These are phyloP conservation scores for Tortricodes alternella DNA, from an alignment of 2,888 invertebrate species.

Conservation along the genomic window DNA sequence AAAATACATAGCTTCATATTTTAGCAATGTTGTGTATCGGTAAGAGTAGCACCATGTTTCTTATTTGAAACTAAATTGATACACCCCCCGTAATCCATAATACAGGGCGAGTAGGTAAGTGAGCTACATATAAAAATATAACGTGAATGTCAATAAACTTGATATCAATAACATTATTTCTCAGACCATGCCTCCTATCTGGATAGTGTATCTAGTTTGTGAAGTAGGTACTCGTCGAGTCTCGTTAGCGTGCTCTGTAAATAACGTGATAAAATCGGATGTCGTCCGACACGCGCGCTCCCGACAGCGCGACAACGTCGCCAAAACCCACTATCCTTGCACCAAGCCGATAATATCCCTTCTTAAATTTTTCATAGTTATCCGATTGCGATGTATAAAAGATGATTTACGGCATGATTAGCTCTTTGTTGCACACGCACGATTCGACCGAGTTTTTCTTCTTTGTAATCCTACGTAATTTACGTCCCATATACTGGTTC, in stretches of 20 bases:
- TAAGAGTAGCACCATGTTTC: too few relatives aligned
- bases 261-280: slow-evolving; percentile 62
- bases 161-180: slow-evolving; percentile 37
- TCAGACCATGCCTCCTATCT: slow-evolving; percentile 42
- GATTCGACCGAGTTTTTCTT: slow-evolving; percentile 33
- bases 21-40: too few relatives aligned
- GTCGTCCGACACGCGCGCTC: slow-evolving; percentile 42
- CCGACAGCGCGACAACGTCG: slow-evolving; percentile 14
- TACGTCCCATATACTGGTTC: slow-evolving; percentile 37
- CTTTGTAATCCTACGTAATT: slow-evolving; percentile 43
- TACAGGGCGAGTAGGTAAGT: too few relatives aligned
- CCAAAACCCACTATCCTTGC: too few relatives aligned
- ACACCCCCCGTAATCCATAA: too few relatives aligned
- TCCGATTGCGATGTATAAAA: neutral
- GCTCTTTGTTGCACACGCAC: slow-evolving; percentile 36
- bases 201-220: slow-evolving; percentile 42
- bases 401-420: slow-evolving; percentile 26
- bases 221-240: slow-evolving; percentile 47
- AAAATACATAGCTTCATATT: too few relatives aligned
- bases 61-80: too few relatives aligned
- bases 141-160: neutral
- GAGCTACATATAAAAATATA: too few relatives aligned
- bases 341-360: too few relatives aligned
- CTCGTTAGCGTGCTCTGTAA: slow-evolving; percentile 70
- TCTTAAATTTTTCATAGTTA: too few relatives aligned